Base-by-base conservation (phyloP, 2,888 invertebrate genomes). In the Lasioglossum vierecki region DNA sequence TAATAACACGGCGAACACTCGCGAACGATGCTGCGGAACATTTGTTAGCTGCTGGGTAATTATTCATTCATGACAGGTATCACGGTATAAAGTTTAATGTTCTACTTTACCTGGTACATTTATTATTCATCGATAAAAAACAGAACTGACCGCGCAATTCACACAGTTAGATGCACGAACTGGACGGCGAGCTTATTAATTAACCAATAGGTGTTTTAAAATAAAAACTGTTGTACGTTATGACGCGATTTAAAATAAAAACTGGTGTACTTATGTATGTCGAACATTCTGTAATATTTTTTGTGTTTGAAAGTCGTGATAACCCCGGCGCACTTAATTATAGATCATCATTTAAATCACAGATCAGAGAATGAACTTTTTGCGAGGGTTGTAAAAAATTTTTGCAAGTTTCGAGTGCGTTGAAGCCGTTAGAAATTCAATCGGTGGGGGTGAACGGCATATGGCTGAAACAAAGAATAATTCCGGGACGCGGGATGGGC, bases 401-500 rank as follows among this genome's bases (percentile, higher is more conserved):
- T 22, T 22, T 3, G 8, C 8, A 22, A 6, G 53, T 9, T 9
- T 13, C 3, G 53, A 4, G n/a, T 11, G 4, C 57, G 57, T 22
- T 4, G n/a, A 4, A n/a, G n/a, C 11, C 2, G 57, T 57, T 57
- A 9, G 57, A 57, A 57, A 57, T 57, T 44, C 57, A 39, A 83
- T 63, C 72, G 41, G 30, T 15, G n/a, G n/a, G 70, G 9, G 11
- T n/a, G 70, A 22, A n/a, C 70, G n/a, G 57, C 70, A 70, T 41
- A 70, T 60, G 35, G 26, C 8, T 53, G 57, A 73, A 73, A 3
- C 79, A 71, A 79, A 73, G 85, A 84, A 80, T 85, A 80, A 85
- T 80, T 84, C 76, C 53, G 39, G 35, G 15, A 11, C 22, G 22
- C 2, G 73, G 79, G 68, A 49, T n/a, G 75, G 35, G 84, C 73